Conservation (phyloP, 1,140 invertebrate genomes). For the Drosophila trapezifrons region DNA sequence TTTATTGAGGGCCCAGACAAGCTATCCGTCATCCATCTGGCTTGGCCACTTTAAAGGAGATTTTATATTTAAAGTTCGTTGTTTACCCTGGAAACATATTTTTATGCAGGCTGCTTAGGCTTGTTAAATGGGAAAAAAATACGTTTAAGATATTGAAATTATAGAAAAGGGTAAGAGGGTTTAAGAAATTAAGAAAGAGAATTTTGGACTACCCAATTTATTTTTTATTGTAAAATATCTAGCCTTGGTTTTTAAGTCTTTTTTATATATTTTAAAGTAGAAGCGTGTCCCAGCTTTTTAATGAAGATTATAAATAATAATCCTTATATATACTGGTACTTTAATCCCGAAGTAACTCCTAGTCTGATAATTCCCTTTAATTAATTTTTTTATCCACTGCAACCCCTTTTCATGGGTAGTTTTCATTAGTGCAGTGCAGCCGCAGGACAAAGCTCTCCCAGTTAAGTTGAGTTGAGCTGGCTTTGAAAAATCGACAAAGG, state of each 20-base stretch:
- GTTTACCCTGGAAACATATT: neutral
- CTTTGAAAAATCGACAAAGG: constrained; percentile 73
- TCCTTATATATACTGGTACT: neutral
- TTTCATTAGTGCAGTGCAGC: constrained; percentile 47
- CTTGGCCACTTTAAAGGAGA: constrained; percentile 16
- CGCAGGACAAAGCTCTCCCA: constrained; percentile 24
- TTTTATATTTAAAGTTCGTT: neutral
- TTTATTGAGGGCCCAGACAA: constrained; percentile 16
- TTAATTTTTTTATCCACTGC: constrained; percentile 11
- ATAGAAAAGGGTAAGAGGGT: too few species aligned
- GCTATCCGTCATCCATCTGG: too few species aligned
- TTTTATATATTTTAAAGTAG: too few species aligned
- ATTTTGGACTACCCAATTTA: too few species aligned
- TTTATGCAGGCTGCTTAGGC: too few species aligned
- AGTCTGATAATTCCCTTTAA: constrained; percentile 9
- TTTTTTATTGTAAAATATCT: too few species aligned
- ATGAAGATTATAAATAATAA: too few species aligned
- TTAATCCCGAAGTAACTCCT: neutral
- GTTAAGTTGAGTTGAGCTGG: constrained; percentile 19
- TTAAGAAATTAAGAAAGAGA: too few species aligned
- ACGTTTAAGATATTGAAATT: too few species aligned
- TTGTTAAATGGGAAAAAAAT: too few species aligned
- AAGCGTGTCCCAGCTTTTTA: too few species aligned
- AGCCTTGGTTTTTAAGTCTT: too few species aligned
- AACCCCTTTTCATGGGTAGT: constrained; percentile 14